Evolutionary conservation across 1,140 invertebrate genomes (phyloP).

Genomic region (Listronotus bonariensis): DNA sequence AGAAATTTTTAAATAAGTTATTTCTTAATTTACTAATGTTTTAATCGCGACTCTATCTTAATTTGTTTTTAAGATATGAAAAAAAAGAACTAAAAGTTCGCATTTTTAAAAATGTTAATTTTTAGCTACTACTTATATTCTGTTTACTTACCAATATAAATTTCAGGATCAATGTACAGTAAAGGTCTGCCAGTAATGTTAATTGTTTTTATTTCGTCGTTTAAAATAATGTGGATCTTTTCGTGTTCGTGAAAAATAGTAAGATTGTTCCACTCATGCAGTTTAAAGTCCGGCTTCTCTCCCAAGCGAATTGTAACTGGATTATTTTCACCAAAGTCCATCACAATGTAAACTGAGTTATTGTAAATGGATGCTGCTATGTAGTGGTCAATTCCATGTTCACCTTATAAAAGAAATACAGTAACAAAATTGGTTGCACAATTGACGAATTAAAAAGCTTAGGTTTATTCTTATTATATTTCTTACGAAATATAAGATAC

Average conservation of each 20-base stretch:
- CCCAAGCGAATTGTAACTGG: conserved; percentile 68
- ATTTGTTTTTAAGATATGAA: too few species aligned
- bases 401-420: conserved; percentile 47
- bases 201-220: conserved; percentile 69
- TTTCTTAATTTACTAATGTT: too few species aligned
- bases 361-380: conserved; percentile 81
- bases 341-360: conserved; percentile 76
- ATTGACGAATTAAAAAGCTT: too few species aligned
- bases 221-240: conserved; percentile 72
- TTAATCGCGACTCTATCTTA: too few species aligned
- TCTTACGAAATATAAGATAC: too few species aligned
- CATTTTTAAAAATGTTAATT: too few species aligned
- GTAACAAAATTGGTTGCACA: too few species aligned
- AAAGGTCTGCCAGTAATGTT: conserved; percentile 74
- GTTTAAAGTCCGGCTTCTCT: conserved; percentile 66
- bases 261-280: conserved; percentile 86
- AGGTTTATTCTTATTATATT: too few species aligned
- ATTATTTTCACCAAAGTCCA: conserved; percentile 81
- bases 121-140: too few species aligned
- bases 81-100: too few species aligned
- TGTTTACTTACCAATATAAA: conserved; percentile 70
- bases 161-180: conserved; percentile 89
- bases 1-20: too few species aligned
- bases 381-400: conserved; percentile 76
- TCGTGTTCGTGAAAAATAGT: conserved; percentile 81